phyloP scores from a whole-genome alignment of 2,888 invertebrate genomes.

The Salticus scenicus region DNA sequence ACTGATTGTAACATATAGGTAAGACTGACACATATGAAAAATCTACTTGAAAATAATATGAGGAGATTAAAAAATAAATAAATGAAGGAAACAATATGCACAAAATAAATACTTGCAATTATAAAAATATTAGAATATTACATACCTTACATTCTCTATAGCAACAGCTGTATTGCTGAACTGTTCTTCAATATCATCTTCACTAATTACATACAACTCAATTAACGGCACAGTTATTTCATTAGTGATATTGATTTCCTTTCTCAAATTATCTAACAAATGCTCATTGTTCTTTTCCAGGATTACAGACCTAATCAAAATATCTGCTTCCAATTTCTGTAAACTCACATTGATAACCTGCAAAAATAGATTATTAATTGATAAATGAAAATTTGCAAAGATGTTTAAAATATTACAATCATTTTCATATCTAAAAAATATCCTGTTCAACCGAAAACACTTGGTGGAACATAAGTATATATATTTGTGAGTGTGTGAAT shows the following conservation, averaged over 20 bases:
- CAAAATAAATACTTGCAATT: no score
- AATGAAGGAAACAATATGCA: no score
- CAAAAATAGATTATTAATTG: background rate
- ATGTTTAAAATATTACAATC: background rate
- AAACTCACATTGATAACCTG: conserved; percentile 68
- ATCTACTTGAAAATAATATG: no score
- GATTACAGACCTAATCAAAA: conserved; percentile 40
- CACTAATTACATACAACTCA: conserved; percentile 72
- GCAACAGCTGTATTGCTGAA: conserved; percentile 72
- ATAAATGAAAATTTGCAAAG: background rate
- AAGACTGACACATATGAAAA: no score
- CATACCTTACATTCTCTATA: conserved; percentile 72
- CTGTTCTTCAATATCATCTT: conserved; percentile 69
- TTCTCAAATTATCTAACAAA: conserved; percentile 16
- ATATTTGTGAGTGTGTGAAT: no score
- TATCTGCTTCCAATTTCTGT: conserved; percentile 59
- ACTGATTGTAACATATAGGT: no score
- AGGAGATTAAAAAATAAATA: no score
- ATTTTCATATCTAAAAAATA: no score
- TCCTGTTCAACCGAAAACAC: no score
- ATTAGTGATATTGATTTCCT: background rate
- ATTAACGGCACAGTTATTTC: conserved; percentile 68
- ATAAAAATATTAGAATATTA: no score
- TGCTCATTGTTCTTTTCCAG: background rate
- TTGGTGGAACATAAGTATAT: no score